Evolutionary conservation across 2,113 vertebrate species (phyloP), one percentile per base, ranked within the genome.

Genomic region (Epinephelus cyanopodus): DNA sequence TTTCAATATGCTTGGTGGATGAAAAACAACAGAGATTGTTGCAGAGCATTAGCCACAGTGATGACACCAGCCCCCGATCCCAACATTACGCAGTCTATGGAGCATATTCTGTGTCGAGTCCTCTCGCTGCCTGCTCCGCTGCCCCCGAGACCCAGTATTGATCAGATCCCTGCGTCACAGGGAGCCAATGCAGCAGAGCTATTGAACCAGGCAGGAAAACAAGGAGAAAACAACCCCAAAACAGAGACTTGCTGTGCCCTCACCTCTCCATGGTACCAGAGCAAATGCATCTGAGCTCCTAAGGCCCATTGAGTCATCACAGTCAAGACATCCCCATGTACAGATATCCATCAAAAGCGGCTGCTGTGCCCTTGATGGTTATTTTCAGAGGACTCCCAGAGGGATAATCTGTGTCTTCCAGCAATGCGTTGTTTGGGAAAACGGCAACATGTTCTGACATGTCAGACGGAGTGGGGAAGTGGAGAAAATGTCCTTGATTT

Each of bases 111-210:
- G 81, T 52, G 78, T 52, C 5, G 54, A 81, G 79, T 79, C 62
- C 79, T 85, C 84, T 64, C 19, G 13, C 71, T 52, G 67, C 52
- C 66, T 82, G 76, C 83, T 73, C 66, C 17, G 58, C 85, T 80
- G 87, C 83, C 89, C 87, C 62, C 25, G 79, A 90, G 88, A 91
- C 81, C 80, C 84, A 45, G 60, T 90, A 94, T 94, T 75, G 93
- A 94, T 93, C 80, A 53, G 18, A 53, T 39, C 57, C 63, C 78
- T 89, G 77, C 88, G 33, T 91, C 86, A 89, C 75, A 23, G 70
- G 64, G 74, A 94, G 77, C 80, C 89, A 83, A 25, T 92, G 88
- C 90, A 89, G 92, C 89, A 91, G 8, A 74, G 89, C 82, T 86
- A 79, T 89, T 12, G 88, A 91, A 78, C 78, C 77, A 11, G 45